Evolutionary conservation across 2,888 invertebrate genomes (phyloP), one percentile per base, ranked within the genome.

Genomic region (Macroteleia sp.): DNA sequence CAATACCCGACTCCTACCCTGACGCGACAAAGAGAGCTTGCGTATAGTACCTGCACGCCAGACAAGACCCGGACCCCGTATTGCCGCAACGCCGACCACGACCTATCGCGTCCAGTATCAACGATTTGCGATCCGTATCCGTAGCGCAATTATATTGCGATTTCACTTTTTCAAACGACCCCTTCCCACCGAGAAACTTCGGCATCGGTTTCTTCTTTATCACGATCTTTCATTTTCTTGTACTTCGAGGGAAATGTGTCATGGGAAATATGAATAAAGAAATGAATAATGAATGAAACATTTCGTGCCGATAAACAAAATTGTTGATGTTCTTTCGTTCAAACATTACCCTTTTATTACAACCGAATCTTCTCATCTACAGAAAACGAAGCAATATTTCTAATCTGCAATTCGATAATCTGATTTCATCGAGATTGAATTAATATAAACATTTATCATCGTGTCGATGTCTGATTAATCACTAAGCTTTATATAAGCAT

Each of bases 1-100:
- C 91, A 89, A 89, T 90, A 88, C 88, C 86, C 85, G 85, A 85
- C 85, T 86, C 84, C 82, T 83, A 89, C 89, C 81, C 81, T 75
- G 79, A 67, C 81, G 79, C 79, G 82, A 84, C 85, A 84, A 86
- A 85, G 62, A 71, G 87, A 88, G 87, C 88, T 88, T 88, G 88
- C 88, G 88, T 88, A 87, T 85, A 84, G 77, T 82, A 86, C 86
- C 85, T 86, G 86, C 83, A 82, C 67, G 12, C 67, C 56, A 50
- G 19, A 50, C 46, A 28, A 66, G 44, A 66, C 44, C 54, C 80
- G 86, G 64, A 56, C 69, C 56, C 84, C 81, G 81, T 80, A 77
- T 82, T 82, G 81, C 83, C 84, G 69, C 56, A 66, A 69, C 70
- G 56, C 44, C 73, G 54, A 48, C 52, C 64, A 64, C 62, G 50